Conservation (phyloP, 1,140 invertebrate genomes). For the Drosophila murphyi region DNA sequence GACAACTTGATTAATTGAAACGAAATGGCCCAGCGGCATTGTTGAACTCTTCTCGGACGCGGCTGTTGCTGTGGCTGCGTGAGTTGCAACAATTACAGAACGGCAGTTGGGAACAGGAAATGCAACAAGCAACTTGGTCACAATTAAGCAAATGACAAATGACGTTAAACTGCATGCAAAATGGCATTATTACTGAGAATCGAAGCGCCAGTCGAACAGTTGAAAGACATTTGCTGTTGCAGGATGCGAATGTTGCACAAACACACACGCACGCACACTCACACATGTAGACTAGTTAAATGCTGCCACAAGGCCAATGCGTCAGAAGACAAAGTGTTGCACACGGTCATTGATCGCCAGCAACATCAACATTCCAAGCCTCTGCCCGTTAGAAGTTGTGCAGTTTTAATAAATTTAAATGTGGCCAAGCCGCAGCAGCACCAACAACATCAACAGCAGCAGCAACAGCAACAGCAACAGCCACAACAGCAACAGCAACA, state of each 20-base stretch:
- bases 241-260: conserved; percentile 24
- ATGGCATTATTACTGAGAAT: conserved; percentile 50
- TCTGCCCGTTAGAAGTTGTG: conserved; percentile 64
- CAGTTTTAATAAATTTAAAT: conserved; percentile 83
- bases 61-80: conserved; percentile 44
- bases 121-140: conserved; percentile 53
- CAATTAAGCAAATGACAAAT: conserved; percentile 83
- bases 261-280: neutral
- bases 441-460: conserved; percentile 6
- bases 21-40: conserved; percentile 60
- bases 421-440: conserved; percentile 33
- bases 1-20: conserved; percentile 81
- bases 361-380: conserved; percentile 59
- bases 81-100: conserved; percentile 54
- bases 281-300: neutral
- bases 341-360: conserved; percentile 66
- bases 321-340: conserved; percentile 36
- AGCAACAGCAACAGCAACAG: conserved; percentile 4
- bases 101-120: conserved; percentile 53
- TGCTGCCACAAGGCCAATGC: conserved; percentile 47
- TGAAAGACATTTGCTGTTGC: neutral
- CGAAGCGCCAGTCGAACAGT: conserved; percentile 11
- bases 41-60: neutral
- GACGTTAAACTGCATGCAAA: conserved; percentile 80
- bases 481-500: conserved; percentile 49